phyloP scores from a whole-genome alignment of 2,113 vertebrate genomes.

The Rana temporaria region DNA sequence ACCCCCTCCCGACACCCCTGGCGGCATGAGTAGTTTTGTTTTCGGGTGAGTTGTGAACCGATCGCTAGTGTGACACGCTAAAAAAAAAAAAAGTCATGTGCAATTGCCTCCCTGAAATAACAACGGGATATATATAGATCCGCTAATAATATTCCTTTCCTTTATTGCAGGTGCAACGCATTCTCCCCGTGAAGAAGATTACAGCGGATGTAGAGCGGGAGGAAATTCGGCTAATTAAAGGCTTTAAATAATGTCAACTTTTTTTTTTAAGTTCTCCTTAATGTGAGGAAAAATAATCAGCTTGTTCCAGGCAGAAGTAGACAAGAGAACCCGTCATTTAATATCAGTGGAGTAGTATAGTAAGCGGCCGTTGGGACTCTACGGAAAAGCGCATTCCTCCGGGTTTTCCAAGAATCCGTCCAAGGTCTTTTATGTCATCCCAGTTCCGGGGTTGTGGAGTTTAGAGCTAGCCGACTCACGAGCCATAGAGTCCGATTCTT shows the following conservation, averaged over 20 bases:
- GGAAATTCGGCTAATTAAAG: slow-evolving; percentile 47
- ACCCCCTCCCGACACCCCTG: no score
- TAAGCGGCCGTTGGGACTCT: slow-evolving; percentile 38
- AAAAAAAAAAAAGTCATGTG: not conserved
- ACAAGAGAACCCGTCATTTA: slow-evolving; percentile 26
- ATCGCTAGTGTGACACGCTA: no score
- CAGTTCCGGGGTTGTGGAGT: slow-evolving; percentile 2
- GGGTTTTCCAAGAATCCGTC: slow-evolving; percentile 40
- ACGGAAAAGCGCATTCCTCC: slow-evolving; percentile 20
- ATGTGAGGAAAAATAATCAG: slow-evolving; percentile 12
- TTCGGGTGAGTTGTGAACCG: no score
- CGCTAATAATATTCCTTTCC: not conserved
- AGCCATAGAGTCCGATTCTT: slow-evolving; percentile 29
- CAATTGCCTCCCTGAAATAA: not conserved
- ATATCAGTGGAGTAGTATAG: slow-evolving; percentile 42
- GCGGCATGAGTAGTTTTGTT: no score
- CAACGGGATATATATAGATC: not conserved
- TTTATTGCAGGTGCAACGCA: slow-evolving; percentile 41
- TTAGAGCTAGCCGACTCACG: slow-evolving; percentile 12
- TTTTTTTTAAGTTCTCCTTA: slow-evolving; percentile 38
- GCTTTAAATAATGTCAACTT: slow-evolving; percentile 9
- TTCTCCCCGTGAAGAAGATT: slow-evolving; percentile 30
- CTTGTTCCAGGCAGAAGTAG: slow-evolving; percentile 12
- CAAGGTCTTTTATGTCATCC: slow-evolving; percentile 9
- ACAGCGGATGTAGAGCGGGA: slow-evolving; percentile 37